Evolutionary conservation across 2,888 invertebrate genomes (phyloP), one percentile per base, ranked within the genome.

Genomic region (Orthonychiurus folsomi): DNA sequence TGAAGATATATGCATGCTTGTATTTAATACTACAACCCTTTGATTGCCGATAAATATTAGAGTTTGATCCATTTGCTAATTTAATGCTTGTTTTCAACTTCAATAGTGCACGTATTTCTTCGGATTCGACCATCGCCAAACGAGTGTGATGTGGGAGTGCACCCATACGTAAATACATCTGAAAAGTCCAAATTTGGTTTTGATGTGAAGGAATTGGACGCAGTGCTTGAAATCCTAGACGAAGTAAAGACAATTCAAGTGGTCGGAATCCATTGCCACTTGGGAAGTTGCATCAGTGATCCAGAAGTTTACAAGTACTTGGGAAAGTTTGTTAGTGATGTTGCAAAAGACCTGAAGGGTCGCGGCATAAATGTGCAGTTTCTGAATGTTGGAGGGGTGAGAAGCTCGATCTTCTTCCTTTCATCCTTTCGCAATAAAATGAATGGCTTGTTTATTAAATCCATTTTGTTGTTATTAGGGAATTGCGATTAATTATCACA

Each of bases 211-310:
- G 73, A 76, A 53, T 62, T 77, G 12, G 67, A 72, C 1, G 48
- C 66, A 59, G 67, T 74, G 3, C 65, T 76, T 48, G 57, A 73
- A 3, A 63, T 72, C 0, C 65, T 74, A 2, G 60, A 65, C 28
- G 59, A 59, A 5, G 66, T 71, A 18, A 64, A 69, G 2, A 61
- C 64, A 15, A 66, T 77, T n/a, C 63, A 72, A 12, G 69, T 77
- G 1, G 70, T 75, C 47, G 79, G 78, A 2, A 73, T 79, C 21
- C 78, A 78, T 63, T 77, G 76, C 63, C 78, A 78, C 64, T 65
- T 78, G 24, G 78, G 78, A 3, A 66, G 66, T 50, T 64, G 68
- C 9, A 69, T 74, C 50, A 62, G 64, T 1, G 66, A 71, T 48
- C 65, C 69, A 1, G 56, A 60, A 25, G 66, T 73, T 2, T 75